phyloP scores from a whole-genome alignment of 1,140 invertebrate species.

The Apocrypta bakeri region DNA sequence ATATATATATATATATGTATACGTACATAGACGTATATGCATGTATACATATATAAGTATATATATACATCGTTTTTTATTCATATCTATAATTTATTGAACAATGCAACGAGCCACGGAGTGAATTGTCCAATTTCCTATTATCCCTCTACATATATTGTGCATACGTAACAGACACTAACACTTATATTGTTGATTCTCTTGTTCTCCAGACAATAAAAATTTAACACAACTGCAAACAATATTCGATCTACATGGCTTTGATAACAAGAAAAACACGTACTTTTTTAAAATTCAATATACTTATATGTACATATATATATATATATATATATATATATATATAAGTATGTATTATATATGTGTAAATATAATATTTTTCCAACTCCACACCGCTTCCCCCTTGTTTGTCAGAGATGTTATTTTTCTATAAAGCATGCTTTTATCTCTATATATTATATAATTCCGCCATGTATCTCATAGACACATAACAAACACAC shows the following conservation, averaged over 20 bases:
- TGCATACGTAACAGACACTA: neutral
- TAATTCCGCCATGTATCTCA: slow-evolving; percentile 3
- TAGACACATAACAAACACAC: neutral
- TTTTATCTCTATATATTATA: slow-evolving; percentile 53
- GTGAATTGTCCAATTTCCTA: slow-evolving; percentile 27
- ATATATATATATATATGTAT: slow-evolving; percentile 11
- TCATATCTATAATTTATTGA: neutral
- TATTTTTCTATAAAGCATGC: slow-evolving; percentile 69
- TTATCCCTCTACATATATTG: slow-evolving; percentile 1
- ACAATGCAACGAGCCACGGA: neutral
- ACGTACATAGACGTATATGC: no score
- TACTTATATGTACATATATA: neutral
- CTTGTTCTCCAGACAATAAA: neutral
- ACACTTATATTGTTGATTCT: neutral
- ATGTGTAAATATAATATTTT: slow-evolving; percentile 13
- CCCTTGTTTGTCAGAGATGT: slow-evolving; percentile 60
- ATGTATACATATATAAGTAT: neutral
- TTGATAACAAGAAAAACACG: neutral
- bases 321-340: no score
- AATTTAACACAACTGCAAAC: neutral
- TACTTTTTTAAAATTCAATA: slow-evolving; percentile 27
- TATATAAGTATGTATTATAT: no score
- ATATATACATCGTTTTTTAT: slow-evolving; percentile 4
- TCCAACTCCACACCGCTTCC: slow-evolving; percentile 65
- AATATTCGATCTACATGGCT: neutral